Conservation (phyloP, 2,797 vertebrate genomes). For the Calcarius lapponicus region DNA sequence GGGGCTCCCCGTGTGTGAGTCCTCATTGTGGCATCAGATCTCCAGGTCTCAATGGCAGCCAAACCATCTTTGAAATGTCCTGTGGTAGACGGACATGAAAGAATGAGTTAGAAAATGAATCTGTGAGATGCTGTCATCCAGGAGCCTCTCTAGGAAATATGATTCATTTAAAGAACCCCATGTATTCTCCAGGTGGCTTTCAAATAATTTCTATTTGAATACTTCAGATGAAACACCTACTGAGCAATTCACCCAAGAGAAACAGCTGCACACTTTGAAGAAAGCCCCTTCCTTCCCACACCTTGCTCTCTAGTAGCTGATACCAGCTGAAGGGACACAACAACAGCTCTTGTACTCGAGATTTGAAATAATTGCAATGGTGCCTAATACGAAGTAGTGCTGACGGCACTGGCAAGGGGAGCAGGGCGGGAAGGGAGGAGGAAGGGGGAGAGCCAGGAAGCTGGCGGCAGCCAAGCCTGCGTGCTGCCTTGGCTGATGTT, state of each 20-base stretch:
- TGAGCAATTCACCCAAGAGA: background rate
- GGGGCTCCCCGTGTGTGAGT: conserved; percentile 94
- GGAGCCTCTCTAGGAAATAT: background rate
- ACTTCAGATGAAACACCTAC: background rate
- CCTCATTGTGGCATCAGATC: conserved; percentile 94
- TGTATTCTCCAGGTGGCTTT: background rate
- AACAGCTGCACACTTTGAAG: background rate
- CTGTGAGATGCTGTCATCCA: background rate
- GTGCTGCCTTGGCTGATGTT: conserved; percentile 53
- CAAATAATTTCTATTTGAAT: background rate
- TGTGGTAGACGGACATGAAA: background rate
- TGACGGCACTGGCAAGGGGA: background rate
- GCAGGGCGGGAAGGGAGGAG: background rate
- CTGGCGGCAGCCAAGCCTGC: conserved; percentile 13
- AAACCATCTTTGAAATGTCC: conserved; percentile 85
- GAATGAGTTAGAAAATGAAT: background rate
- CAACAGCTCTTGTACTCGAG: background rate
- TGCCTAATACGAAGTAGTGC: background rate
- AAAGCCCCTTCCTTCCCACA: background rate
- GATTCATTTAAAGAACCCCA: background rate
- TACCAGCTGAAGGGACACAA: background rate
- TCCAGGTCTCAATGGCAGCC: conserved; percentile 75
- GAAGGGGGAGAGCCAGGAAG: background rate
- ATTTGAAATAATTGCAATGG: background rate
- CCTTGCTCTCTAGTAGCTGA: background rate